Conservation (phyloP, 2,113 vertebrate species). For the Vicugna pacos region DNA sequence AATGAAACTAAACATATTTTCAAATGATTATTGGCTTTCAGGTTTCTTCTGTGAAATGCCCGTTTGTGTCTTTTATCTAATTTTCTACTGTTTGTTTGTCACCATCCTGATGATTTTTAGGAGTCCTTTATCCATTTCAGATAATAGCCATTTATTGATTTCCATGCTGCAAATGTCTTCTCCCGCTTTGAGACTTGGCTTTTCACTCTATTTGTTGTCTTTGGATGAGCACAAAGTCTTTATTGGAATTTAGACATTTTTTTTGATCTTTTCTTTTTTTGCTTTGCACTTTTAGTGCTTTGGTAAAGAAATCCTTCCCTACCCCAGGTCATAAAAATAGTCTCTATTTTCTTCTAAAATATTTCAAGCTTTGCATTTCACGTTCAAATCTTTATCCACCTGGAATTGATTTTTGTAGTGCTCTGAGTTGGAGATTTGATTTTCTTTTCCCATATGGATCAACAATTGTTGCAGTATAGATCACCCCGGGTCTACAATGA, state of each 20-base stretch:
- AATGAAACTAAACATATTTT: conserved; percentile 20
- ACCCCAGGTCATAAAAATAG: conserved; percentile 38
- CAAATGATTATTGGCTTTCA: background rate
- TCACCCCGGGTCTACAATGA: background rate
- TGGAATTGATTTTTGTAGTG: conserved; percentile 30
- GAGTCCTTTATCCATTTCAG: background rate
- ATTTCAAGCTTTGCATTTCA: conserved; percentile 51
- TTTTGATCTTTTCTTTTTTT: background rate
- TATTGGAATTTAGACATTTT: background rate
- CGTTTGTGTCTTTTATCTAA: background rate
- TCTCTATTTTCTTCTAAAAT: conserved; percentile 18
- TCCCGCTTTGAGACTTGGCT: background rate
- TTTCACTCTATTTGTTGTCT: background rate
- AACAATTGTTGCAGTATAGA: too few relatives aligned
- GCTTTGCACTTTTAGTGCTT: background rate
- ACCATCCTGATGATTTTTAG: background rate
- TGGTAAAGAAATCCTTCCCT: conserved; percentile 11
- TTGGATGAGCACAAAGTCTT: background rate
- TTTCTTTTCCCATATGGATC: background rate
- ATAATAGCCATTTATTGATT: conserved; percentile 11
- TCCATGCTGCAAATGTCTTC: background rate
- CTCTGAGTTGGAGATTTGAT: background rate
- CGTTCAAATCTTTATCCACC: conserved; percentile 35
- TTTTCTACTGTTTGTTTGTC: background rate
- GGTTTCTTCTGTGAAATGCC: background rate